Base-by-base conservation (phyloP, 2,113 vertebrate species). In the Desmodus rotundus region DNA sequence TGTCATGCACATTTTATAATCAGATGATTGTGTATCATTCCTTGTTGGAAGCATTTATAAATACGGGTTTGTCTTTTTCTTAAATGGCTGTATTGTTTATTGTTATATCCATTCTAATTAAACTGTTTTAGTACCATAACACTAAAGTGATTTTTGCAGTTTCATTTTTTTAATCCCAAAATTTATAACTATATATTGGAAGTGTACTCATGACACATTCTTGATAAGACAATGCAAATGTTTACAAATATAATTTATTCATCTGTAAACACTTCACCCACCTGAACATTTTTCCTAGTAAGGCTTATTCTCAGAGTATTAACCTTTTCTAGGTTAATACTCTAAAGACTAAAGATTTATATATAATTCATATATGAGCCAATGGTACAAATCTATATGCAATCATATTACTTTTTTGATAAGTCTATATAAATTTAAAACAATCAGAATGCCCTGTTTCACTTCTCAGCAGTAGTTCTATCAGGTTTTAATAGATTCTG, bases 391-490 rank as follows among this genome's bases (percentile, higher is more conserved):
- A 85, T 65, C 50, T 26, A 58, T 45, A 47, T 68, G 74, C 41
- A 80, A 45, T 72, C 45, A 92, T 50, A 52, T 81, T 50, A 88
- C n/a, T 96, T 76, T 89, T 17, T 52, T 97, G 43, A 83, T 58
- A 89, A 89, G 38, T 77, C 4, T 7, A 43, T 31, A 31, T 36
- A 77, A 72, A 73, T 38, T 47, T 63, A 80, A 68, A 91, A 47
- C 52, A 58, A 89, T 63, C 4, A 56, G 91, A 93, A 74, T 73
- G 10, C 5, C 13, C 8, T 16, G 61, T 80, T 80, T 87, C 7
- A 93, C 2, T 43, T 81, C 20, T 76, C 10, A 76, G n/a, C 2
- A 54, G 7, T 17, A 92, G 4, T 77, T 97, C n/a, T 72, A 54
- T 43, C 3, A 68, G 15, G 87, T 73, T 95, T 87, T 67, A 91